These are phyloP conservation scores for Naja naja DNA, from an alignment of 2,113 vertebrate species.

Conservation along the genomic window DNA sequence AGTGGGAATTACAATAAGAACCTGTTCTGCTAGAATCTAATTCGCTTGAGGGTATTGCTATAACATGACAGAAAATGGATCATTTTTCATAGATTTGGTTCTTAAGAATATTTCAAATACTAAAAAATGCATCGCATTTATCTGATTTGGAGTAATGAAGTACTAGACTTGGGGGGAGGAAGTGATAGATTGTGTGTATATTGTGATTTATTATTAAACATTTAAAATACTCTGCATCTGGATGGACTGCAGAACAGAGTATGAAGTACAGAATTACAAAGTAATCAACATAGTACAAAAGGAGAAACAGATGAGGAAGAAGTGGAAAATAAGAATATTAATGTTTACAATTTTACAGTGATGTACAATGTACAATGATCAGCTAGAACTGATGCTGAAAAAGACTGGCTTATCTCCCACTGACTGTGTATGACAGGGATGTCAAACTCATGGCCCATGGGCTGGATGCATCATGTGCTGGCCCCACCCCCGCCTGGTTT, in stretches of 20 bases:
- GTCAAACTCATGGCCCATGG: no score
- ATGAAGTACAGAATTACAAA: not conserved
- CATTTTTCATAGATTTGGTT: not conserved
- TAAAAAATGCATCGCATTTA: not conserved
- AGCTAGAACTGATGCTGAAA: not conserved
- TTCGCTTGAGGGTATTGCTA: not conserved
- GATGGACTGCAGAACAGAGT: not conserved
- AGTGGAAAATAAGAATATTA: not conserved
- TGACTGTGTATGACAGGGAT: not conserved
- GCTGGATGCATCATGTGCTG: no score
- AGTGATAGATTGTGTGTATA: not conserved
- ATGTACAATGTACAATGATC: not conserved
- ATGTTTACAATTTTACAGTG: no score
- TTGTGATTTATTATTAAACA: not conserved
- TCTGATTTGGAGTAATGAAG: not conserved
- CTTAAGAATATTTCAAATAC: not conserved
- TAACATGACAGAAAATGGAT: not conserved
- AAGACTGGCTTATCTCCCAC: not conserved
- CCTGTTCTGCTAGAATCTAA: conserved; percentile 21
- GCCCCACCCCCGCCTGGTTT: no score
- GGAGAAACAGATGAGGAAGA: no score
- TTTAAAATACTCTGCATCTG: not conserved
- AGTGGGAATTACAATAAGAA: not conserved
- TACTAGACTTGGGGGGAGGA: not conserved
- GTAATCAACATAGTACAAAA: not conserved